These are phyloP conservation scores for Lumbricus terrestris DNA, from an alignment of 2,888 invertebrate genomes.

Conservation along the genomic window DNA sequence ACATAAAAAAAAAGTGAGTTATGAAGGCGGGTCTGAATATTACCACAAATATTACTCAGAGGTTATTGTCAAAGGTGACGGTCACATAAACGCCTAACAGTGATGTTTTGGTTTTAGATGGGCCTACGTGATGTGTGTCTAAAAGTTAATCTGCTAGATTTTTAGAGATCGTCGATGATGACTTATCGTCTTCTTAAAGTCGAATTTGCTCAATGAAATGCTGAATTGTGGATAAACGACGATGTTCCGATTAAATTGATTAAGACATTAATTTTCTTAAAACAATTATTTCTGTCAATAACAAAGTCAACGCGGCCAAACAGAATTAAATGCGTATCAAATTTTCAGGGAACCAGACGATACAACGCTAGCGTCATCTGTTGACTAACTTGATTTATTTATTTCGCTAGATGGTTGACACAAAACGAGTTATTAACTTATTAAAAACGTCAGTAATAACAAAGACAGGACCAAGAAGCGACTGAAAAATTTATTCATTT, in stretches of 20 bases:
- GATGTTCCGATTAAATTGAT: too few species aligned
- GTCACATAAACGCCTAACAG: background rate
- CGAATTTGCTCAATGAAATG: too few species aligned
- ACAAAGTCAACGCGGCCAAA: too few species aligned
- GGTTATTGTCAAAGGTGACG: background rate
- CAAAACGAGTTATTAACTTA: background rate
- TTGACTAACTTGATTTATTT: background rate
- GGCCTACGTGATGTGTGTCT: too few species aligned
- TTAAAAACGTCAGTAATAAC: background rate
- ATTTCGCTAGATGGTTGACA: background rate
- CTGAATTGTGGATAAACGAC: too few species aligned
- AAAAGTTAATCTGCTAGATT: too few species aligned
- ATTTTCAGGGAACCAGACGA: background rate
- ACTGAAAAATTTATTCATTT: background rate
- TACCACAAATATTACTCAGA: background rate
- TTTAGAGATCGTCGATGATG: too few species aligned
- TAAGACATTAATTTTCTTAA: too few species aligned
- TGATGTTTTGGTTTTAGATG: background rate
- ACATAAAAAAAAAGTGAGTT: too few species aligned
- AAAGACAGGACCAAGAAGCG: background rate
- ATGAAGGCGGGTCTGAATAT: background rate
- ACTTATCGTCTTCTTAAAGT: too few species aligned
- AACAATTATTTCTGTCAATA: too few species aligned
- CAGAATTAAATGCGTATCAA: background rate
- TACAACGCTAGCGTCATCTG: background rate